Base-by-base conservation (phyloP, 2,888 invertebrate genomes). In the Apoda limacodes region DNA sequence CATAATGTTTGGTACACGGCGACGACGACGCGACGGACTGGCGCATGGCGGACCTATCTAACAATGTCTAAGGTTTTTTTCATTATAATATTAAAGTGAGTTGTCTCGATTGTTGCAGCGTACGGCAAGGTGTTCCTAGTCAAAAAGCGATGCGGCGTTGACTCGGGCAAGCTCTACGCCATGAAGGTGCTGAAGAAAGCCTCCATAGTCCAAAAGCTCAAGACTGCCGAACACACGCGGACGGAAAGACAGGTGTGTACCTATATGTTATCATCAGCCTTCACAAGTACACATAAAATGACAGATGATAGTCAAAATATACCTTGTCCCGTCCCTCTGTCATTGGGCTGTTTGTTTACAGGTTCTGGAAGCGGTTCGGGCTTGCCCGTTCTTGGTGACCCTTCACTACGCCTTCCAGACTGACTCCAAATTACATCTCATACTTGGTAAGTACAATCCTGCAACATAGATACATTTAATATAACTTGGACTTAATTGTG, bases 351-450 rank as follows among this genome's bases (percentile, higher is more conserved):
- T 17, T 17, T 7, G n/a, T 17, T 7, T 17, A 6, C 52, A 85
- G 85, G 97, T 98, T 37, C 84, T 98, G 46, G 98, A 98, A 72
- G 93, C 95, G 29, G 93, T 98, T 39, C 85, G 96, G 44, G 91
- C 93, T 64, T 92, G 94, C 58, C 98, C 98, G 30, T 98, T 98
- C 81, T 87, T 98, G 45, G 97, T 98, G 51, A 96, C 95, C 21
- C 85, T 98, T 45, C 95, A 96, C 76, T 98, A 98, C 75, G 98
- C 98, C 62, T 98, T 98, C 85, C 98, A 98, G 81, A 96, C 97
- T 5, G 94, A 97, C 57, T 90, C 95, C 30, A 98, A 97, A 78
- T 85, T 98, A 45, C 96, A 98, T 80, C 88, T 98, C 48, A 95
- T 98, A 50, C 86, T 98, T 61, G 97, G 98, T 97, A 76, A 88